Evolutionary conservation across 2,113 vertebrate genomes (phyloP), one percentile per base, ranked within the genome.

Genomic region (Galbula dea): DNA sequence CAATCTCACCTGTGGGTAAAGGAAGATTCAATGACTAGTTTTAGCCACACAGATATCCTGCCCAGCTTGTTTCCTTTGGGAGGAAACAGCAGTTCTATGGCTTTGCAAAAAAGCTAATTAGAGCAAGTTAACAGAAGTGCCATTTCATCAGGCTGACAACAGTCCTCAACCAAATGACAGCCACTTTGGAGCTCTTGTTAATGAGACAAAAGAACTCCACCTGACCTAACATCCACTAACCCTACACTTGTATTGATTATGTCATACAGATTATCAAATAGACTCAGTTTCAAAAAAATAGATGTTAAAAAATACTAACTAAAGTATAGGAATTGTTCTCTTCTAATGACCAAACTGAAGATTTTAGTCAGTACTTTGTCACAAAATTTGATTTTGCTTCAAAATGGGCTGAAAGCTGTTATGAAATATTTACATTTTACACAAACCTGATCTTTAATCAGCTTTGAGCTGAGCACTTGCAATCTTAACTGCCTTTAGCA

Each of bases 341-440:
- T 45, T 69, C 67, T 51, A 26, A 85, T 58, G 15, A 68, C 14
- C 19, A 57, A 57, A 57, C 19, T 11, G 20, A 57, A 85, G 58
- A 3, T 82, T 83, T 87, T 49, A 67, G 41, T 67, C 16, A 65
- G 30, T 8, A 36, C 29, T 49, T 91, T n/a, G n/a, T n/a, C n/a
- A n/a, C n/a, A n/a, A 21, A 5, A 26, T 62, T 82, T 82, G 17
- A 2, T 76, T 94, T 82, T 58, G 11, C 32, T 78, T 82, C 84
- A 85, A 69, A 91, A 75, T 12, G 41, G 15, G 15, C 26, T 92
- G 72, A 90, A 66, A 86, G 23, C 12, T 88, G 23, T 36, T 73
- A 87, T 77, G 67, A 86, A 95, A 95, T 88, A 83, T 93, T 95
- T 85, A 89, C 7, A 27, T 93, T 89, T 93, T 61, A 89, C 74